phyloP scores from a whole-genome alignment of 2,113 vertebrate species.

The Megaleporinus macrocephalus region DNA sequence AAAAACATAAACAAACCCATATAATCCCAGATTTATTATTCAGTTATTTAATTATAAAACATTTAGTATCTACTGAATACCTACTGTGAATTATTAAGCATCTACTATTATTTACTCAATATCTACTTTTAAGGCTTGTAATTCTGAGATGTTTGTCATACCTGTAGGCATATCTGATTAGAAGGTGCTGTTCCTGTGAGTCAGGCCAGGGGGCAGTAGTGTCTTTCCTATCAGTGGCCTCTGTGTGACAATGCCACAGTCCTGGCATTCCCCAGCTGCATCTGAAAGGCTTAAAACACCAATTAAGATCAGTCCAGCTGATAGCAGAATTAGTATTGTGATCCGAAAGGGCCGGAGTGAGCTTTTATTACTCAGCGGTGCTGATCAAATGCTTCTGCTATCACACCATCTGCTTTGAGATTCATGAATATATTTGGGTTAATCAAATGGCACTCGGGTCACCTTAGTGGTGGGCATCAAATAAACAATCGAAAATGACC shows the following conservation, averaged over 20 bases:
- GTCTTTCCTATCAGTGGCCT: constrained; percentile 7
- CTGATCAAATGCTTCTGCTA: constrained; percentile 46
- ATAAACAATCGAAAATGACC: background rate
- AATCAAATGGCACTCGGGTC: constrained; percentile 35
- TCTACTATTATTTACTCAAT: no score
- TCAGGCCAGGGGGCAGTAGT: constrained; percentile 72
- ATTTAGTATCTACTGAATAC: no score
- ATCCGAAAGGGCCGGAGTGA: constrained; percentile 61
- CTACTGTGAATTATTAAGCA: no score
- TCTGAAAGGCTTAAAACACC: constrained; percentile 58
- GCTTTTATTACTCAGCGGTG: constrained; percentile 59
- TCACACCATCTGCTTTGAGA: constrained; percentile 54
- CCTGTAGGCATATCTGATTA: background rate
- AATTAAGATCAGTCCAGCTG: constrained; percentile 75
- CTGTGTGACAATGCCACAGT: background rate
- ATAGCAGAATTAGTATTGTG: constrained; percentile 75
- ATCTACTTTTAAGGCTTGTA: no score
- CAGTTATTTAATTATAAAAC: no score
- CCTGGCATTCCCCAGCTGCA: constrained; percentile 46
- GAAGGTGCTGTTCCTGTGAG: constrained; percentile 38
- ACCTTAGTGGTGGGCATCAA: constrained; percentile 13
- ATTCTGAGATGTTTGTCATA: no score
- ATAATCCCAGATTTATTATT: no score
- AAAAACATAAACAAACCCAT: no score
- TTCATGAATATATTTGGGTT: constrained; percentile 36